Evolutionary conservation across 2,797 vertebrate genomes (phyloP), one percentile per base, ranked within the genome.

Genomic region (Arctocebus calabarensis): DNA sequence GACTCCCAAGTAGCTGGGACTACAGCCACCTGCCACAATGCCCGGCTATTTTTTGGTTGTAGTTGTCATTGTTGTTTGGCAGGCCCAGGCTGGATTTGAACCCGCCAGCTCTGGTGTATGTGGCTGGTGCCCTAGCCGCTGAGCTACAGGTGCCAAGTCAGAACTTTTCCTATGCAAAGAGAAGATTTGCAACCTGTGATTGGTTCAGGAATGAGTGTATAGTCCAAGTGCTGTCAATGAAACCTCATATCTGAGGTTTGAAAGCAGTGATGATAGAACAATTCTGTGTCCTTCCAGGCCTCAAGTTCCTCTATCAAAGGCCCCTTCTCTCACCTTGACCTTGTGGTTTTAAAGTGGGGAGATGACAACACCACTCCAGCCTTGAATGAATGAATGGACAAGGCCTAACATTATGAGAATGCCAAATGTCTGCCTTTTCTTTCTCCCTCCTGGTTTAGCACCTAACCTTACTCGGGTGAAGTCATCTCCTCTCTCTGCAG

Each of bases 381-480:
- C 34, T 27, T 43, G 40, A 19, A 55, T 22, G 57, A 45, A 75
- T 93, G 84, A 95, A 90, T 78, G 87, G 48, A 97, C 89, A 97
- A 96, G 74, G 79, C 57, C 52, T 22, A 2, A 74, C 75, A 14
- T 43, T 87, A 75, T 90, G 84, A 22, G 29, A 64, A 48, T 5
- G 16, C 78, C 32, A 45, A 57, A 61, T 10, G 25, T n/a, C 34
- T 0, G 2, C 68, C 52, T 86, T 83, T 22, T 66, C 71, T 45
- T 88, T 40, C 27, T 9, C 12, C 29, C 43, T 59, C 66, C 52
- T 32, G 84, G 85, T 59, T 90, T 81, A 55, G 62, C 57, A 34
- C 57, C 62, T 77, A 34, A 5, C 23, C 45, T 25, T 17, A 5
- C 27, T 37, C 27, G 23, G 59, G 40, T 73, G 61, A 27, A n/a